Base-by-base conservation (phyloP, 2,888 invertebrate species). In the Synergus umbraculus region DNA sequence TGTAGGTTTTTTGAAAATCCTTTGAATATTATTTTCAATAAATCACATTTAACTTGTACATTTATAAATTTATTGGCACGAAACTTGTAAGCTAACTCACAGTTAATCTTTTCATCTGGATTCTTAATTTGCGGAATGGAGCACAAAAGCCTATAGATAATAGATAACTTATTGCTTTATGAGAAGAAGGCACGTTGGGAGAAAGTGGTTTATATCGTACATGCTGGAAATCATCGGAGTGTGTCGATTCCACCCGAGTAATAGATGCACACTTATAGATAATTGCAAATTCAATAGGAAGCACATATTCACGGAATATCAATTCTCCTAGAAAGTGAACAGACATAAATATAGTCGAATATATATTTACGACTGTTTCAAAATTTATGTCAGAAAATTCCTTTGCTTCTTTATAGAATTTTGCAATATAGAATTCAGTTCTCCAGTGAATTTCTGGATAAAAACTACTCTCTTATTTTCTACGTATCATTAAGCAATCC, bases 41-140 rank as follows among this genome's bases (percentile, higher is more conserved):
- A 73, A 73, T 73, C 69, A 73, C 49, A 46, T 44, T 29, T 66
- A 43, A 66, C 43, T 66, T 41, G 15, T 43, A 49, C 29, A 73
- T 73, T 54, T 73, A 73, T 46, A 49, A 46, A 29, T 67, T n/a
- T 60, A 73, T 49, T 37, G 46, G 69, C 49, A 66, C 1, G 43
- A 73, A 60, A 3, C 22, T 60, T 60, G 60, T 60, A 60, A 22
- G 22, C 18, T 5, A 60, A 22, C 22, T 22, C 12, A 9, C 10
- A 22, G 4, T 12, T 60, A 60, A 60, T 60, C 49, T 49, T 49
- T 73, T 49, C 69, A 49, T 49, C 69, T n/a, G 9, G 18, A 67
- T 44, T 67, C n/a, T 67, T 67, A 18, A 44, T 67, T 44, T 44
- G 15, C 44, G n/a, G 15, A 22, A 60, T 60, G 22, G 22, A 60